Conservation (phyloP, 2,113 vertebrate genomes). For the Syrmaticus mikado region DNA sequence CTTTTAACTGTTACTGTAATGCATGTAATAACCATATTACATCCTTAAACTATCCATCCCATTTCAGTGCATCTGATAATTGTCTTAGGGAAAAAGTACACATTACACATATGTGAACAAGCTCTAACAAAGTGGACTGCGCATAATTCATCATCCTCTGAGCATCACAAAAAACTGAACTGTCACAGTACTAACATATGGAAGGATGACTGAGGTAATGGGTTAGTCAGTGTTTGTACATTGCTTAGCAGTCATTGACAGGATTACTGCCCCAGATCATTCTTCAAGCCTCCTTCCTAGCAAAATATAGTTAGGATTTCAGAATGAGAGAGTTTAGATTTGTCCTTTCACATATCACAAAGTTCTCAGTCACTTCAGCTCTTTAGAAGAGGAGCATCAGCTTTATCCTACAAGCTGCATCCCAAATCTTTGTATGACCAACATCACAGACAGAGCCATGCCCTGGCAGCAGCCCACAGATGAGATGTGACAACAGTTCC, state of each 20-base stretch:
- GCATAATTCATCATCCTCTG: conserved; percentile 57
- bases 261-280: not conserved
- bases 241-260: not conserved
- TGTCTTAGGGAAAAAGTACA: not conserved
- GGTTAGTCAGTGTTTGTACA: not conserved
- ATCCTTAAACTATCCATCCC: not conserved
- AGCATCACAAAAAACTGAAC: not conserved
- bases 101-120: not conserved
- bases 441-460: not conserved
- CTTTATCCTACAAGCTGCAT: not conserved
- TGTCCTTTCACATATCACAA: not conserved
- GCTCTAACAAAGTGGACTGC: conserved; percentile 14
- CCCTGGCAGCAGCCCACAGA: not conserved
- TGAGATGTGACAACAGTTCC: not conserved
- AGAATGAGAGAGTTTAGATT: not conserved
- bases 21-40: conserved; percentile 25
- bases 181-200: not conserved
- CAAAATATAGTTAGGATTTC: not conserved
- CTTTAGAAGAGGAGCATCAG: not conserved
- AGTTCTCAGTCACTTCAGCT: not conserved
- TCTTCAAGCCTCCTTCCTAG: not conserved
- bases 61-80: conserved; percentile 5
- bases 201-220: conserved; percentile 54
- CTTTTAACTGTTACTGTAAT: conserved; percentile 11
- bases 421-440: not conserved